A percentile compares a stretch with the other conserved stretches of the same genome.
These are phyloP conservation scores for Oophaga pumilio DNA, from an alignment of 2,113 vertebrate genomes.

Conservation along the genomic window DNA sequence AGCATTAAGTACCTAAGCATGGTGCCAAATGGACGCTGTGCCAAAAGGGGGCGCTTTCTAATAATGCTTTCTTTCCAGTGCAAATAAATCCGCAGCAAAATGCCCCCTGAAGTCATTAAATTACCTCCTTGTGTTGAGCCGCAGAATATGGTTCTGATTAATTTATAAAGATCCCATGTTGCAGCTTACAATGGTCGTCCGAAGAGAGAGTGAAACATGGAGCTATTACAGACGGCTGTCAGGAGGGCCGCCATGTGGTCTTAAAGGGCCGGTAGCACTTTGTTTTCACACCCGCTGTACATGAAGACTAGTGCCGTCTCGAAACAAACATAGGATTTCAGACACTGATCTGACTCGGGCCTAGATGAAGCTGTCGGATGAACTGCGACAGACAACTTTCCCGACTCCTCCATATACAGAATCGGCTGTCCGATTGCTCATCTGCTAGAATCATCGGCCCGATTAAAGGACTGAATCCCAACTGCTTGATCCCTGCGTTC, in stretches of 20 bases:
- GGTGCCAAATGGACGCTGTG: neutral
- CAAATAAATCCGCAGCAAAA: neutral
- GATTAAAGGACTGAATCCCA: too few species aligned
- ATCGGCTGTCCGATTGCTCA: too few species aligned
- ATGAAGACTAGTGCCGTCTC: too few species aligned
- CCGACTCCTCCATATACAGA: too few species aligned
- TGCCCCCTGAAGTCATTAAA: neutral
- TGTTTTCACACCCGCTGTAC: neutral
- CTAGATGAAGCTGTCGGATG: too few species aligned
- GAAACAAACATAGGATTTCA: too few species aligned
- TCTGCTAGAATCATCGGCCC: too few species aligned
- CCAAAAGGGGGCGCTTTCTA: neutral
- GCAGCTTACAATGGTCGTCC: neutral
- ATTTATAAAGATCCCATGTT: slow-evolving; percentile 10
- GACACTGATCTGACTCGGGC: too few species aligned
- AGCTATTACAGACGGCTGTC: neutral
- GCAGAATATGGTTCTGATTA: slow-evolving; percentile 5
- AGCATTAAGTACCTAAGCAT: neutral
- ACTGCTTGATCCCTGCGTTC: too few species aligned
- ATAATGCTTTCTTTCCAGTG: neutral
- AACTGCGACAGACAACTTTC: too few species aligned
- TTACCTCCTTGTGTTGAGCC: slow-evolving; percentile 8
- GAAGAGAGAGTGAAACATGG: neutral
- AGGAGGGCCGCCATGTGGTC: neutral
- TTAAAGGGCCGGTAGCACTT: neutral